Evolutionary conservation across 2,888 invertebrate species (phyloP), one percentile per base, ranked within the genome.

Genomic region (Ectemnius cavifrons): DNA sequence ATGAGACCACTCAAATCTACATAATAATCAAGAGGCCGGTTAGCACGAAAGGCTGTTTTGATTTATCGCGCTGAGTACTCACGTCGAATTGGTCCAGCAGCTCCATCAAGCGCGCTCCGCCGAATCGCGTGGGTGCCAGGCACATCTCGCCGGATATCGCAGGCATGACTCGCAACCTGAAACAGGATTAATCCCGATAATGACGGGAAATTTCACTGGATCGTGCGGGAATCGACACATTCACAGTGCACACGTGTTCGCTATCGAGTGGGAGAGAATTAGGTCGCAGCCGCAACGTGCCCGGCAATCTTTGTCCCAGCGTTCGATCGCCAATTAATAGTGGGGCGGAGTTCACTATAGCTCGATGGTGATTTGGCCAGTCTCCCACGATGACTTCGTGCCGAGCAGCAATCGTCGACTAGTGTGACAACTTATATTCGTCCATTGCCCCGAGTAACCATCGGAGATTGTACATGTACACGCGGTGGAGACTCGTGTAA

Each of bases 221-320:
- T 47, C 47, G n/a, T 16, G 52, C 16, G 18, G 49, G 64, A 70
- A 73, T 70, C 49, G 64, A 67, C 47, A 70, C 28, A 52, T 52
- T 56, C 65, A 28, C 70, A 67, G 52, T 61, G 28, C 45, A 59
- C 18, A 60, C 57, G 46, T 18, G 49, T 2, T 37, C 8, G 46
- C n/a, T n/a, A 63, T 56, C 49, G 20, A 57, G 4, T n/a, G 46
- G 6, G 37, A 37, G 37, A 37, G 37, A 68, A 20, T 28, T 66
- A 63, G 68, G 59, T 74, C 68, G 60, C 67, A 58, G 73, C 63
- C 82, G 68, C 73, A 23, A 37, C 37, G 3, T 23, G 70, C n/a
- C 65, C 56, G 59, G 16, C 45, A 20, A 56, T 18, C 37, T 37
- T 37, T 37, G 2, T 8, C n/a, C 0, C 13, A n/a, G 27, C 61